Base-by-base conservation (phyloP, 2,888 invertebrate species). In the Leucoptera coffeella region DNA sequence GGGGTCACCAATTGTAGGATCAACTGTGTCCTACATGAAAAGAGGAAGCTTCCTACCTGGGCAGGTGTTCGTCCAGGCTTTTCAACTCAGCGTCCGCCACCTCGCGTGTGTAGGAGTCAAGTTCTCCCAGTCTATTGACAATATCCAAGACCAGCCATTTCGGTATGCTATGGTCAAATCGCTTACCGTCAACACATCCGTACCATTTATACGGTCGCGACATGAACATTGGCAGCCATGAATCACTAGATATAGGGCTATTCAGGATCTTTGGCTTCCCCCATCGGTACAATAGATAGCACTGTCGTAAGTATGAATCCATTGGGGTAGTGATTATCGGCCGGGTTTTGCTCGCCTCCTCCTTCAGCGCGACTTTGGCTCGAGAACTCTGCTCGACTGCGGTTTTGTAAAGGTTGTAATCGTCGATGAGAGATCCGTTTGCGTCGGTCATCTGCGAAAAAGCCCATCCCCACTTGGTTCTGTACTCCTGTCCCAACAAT, bases 391-490 rank as follows among this genome's bases (percentile, higher is more conserved):
- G n/a, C 11, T 22, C 10, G 7, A 22, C 5, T 5, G 22, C 22
- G n/a, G 7, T 11, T n/a, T 22, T 11, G 10, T 22, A 22, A 5
- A 22, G 22, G 22, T 22, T 11, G 7, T 8, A 5, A 7, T 8
- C 17, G 8, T 8, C 8, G 6, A 5, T 5, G 8, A 17, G 17
- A 8, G 6, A 5, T 8, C 17, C 17, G 22, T 22, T 11, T 5
- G 5, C 4, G 7, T 22, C 11, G 7, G 10, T n/a, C 22, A 22
- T 5, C 5, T 11, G 22, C 7, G n/a, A 5, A 10, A 8, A 22
- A 5, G 22, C 22, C 22, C 22, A 22, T 8, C n/a, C 22, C 22
- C 22, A 22, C 22, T 22, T 22, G 22, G 22, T n/a, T 8, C 22
- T 5, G 22, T n/a, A 22, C 7, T 22, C 22, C 11, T 22, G 7